Evolutionary conservation across 2,888 invertebrate species (phyloP).

Genomic region (Chelonus formosanus): DNA sequence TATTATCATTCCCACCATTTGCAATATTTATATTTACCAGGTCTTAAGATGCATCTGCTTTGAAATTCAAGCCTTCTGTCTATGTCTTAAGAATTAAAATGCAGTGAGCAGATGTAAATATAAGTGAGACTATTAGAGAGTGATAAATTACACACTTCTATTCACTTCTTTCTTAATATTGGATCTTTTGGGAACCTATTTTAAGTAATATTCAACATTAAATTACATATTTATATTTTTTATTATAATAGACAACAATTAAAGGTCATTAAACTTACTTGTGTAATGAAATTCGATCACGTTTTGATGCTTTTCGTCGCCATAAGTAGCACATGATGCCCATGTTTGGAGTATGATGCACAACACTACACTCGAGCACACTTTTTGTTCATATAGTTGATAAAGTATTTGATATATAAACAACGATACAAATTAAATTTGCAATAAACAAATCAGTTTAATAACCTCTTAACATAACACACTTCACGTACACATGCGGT

Average conservation of each 20-base stretch:
- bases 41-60: not conserved
- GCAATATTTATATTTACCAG: no score
- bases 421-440: no score
- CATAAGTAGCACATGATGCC: not conserved
- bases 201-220: not conserved
- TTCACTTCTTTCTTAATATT: not conserved
- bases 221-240: not conserved
- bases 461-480: no score
- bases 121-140: not conserved
- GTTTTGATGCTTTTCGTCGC: constrained; percentile 1
- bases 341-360: not conserved
- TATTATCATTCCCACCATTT: no score
- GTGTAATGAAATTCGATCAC: constrained; percentile 4
- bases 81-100: not conserved
- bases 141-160: not conserved
- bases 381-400: constrained; percentile 1
- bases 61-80: not conserved
- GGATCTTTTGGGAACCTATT: constrained; percentile 1
- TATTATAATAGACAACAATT: not conserved
- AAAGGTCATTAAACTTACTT: not conserved
- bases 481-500: no score
- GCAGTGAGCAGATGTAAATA: not conserved
- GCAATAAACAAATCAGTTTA: no score
- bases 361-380: not conserved
- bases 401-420: no score